phyloP scores from a whole-genome alignment of 2,888 invertebrate species.

The Salticus scenicus region DNA sequence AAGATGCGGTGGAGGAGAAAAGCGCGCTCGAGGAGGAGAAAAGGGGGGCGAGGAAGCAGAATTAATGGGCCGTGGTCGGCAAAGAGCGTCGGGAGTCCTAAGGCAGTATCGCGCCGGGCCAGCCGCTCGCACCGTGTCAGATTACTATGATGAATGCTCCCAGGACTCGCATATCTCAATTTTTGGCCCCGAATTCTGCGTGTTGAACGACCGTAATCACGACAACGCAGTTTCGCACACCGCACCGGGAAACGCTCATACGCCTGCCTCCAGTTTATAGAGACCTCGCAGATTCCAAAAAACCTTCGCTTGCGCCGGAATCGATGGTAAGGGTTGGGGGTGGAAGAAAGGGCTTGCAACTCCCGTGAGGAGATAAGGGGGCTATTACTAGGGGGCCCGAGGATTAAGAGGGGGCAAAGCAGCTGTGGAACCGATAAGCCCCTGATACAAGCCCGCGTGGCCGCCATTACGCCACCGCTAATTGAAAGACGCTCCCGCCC shows the following conservation, averaged over 20 bases:
- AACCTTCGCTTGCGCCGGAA: slow-evolving; percentile 33
- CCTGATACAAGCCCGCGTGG: slow-evolving; percentile 56
- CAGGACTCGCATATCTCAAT: slow-evolving; percentile 69
- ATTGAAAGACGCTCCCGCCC: slow-evolving; percentile 46
- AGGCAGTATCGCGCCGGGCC: slow-evolving; percentile 68
- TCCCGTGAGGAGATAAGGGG: slow-evolving; percentile 60
- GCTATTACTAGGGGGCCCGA: slow-evolving; percentile 38
- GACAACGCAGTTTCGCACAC: slow-evolving; percentile 46
- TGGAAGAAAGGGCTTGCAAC: slow-evolving; percentile 11
- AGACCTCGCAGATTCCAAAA: slow-evolving; percentile 44
- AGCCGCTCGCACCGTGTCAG: slow-evolving; percentile 66
- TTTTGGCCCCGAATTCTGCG: slow-evolving; percentile 60
- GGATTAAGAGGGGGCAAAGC: slow-evolving; percentile 61
- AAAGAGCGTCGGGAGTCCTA: slow-evolving; percentile 21
- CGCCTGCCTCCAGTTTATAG: neutral
- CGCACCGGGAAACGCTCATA: slow-evolving; percentile 17
- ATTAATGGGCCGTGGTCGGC: slow-evolving; percentile 67
- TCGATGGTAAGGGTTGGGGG: neutral
- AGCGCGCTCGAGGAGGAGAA: slow-evolving; percentile 10
- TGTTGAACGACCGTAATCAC: slow-evolving; percentile 60
- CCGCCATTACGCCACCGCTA: slow-evolving; percentile 67
- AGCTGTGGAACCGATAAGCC: slow-evolving; percentile 66
- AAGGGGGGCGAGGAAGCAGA: slow-evolving; percentile 16
- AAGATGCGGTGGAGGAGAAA: neutral
- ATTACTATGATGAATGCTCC: slow-evolving; percentile 71